Base-by-base conservation (phyloP, 1,140 invertebrate species). In the Linepithema humile region DNA sequence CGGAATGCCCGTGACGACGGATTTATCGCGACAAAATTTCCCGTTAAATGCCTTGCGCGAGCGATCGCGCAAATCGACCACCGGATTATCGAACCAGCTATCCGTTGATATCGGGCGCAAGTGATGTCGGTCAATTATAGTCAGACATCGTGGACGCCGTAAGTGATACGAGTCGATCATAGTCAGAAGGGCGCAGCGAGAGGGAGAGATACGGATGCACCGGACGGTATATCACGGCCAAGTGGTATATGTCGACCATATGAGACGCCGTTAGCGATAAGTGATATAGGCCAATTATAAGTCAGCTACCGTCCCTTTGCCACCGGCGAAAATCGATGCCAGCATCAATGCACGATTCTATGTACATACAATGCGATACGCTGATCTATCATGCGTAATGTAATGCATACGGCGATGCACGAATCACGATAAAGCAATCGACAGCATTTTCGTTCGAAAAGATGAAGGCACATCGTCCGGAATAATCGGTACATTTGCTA, bases 101-200 rank as follows among this genome's bases (percentile, higher is more conserved):
- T 23, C 15, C 26, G 3, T 6, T 17, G 38, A 45, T 35, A 35
- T 62, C 6, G 7, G 7, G 43, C 40, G n/a, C 29, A 60, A 65
- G 43, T 62, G 6, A 64, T 50, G 45, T 29, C n/a, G 38, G 43
- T 77, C 32, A 32, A 65, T 26, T 38, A 29, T 53, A 50, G 20
- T 65, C 45, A 50, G 20, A 38, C 57, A 20, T 53, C 32, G 2
- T 5, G 57, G 62, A n/a, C n/a, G 9, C 20, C 15, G 20, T 77
- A 65, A 77, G 43, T 77, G 59, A 77, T 64, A 75, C 45, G 20
- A 10, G 20, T 65, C 73, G 60, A 77, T 77, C 29, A 17, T 26
- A 48, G 43, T 50, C 32, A 23, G 40, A 50, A 40, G 29, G 1
- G n/a, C n/a, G n/a, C 64, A 45, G 43, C 55, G 55, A 10, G 12